phyloP scores from a whole-genome alignment of 2,797 vertebrate species.

The Chrysocyon brachyurus region DNA sequence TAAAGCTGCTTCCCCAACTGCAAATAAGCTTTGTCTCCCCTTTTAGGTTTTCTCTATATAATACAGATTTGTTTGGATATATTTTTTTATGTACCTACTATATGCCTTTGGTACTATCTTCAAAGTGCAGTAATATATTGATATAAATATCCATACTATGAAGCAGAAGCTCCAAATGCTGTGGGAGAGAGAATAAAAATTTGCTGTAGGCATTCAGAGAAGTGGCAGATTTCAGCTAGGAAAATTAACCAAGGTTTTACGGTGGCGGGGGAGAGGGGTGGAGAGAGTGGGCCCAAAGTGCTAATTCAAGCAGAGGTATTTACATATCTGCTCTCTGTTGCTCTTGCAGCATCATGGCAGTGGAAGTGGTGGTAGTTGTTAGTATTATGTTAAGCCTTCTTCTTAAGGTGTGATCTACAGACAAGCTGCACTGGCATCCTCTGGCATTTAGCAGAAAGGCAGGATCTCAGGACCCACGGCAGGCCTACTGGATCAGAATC shows the following conservation, averaged over 20 bases:
- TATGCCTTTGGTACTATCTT: not conserved
- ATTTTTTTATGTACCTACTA: not conserved
- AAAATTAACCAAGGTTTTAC: not conserved
- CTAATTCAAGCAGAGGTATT: conserved; percentile 33
- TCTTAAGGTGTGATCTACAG: not conserved
- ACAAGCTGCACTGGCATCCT: not conserved
- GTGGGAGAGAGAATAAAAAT: not conserved
- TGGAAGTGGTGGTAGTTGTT: not conserved
- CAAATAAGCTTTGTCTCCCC: not conserved
- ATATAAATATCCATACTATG: not conserved
- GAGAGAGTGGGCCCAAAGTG: not conserved
- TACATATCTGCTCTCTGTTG: not conserved
- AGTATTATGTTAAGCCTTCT: not conserved
- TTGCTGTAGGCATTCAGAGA: not conserved
- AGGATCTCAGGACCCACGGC: not conserved
- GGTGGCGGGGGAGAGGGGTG: not conserved
- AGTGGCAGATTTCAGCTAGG: not conserved
- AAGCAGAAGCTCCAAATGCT: conserved; percentile 20
- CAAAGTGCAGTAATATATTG: not conserved
- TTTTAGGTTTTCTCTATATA: not conserved
- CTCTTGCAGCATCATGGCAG: not conserved
- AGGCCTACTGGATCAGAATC: not conserved
- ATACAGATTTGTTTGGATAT: not conserved
- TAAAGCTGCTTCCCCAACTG: not conserved
- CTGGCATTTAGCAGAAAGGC: not conserved